phyloP scores from a whole-genome alignment of 2,888 invertebrate species.

The Calliphora vomitoria region DNA sequence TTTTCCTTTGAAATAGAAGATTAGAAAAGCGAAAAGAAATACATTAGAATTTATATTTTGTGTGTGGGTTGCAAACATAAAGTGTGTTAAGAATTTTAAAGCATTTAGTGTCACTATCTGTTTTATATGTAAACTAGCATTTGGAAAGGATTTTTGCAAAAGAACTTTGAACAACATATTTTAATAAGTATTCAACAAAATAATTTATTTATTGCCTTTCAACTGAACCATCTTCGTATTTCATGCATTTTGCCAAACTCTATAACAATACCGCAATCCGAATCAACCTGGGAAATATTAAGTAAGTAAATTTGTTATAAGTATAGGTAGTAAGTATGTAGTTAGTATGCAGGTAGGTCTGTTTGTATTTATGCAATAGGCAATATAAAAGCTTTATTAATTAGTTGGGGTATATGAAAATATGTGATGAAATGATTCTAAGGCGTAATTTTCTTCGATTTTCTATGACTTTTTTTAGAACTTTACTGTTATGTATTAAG shows the following conservation, averaged over 20 bases:
- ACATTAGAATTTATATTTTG: not conserved
- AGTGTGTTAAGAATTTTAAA: slow-evolving; percentile 41
- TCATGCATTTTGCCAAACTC: slow-evolving; percentile 75
- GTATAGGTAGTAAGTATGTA: not conserved
- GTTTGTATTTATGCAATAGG: not conserved
- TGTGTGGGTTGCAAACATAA: not conserved
- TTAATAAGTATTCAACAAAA: slow-evolving; percentile 47
- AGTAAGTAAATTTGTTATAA: slow-evolving; percentile 57
- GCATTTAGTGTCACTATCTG: slow-evolving; percentile 36
- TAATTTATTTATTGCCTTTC: slow-evolving; percentile 73
- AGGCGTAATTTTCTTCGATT: not conserved
- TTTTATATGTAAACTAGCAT: slow-evolving; percentile 40
- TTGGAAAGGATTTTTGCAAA: slow-evolving; percentile 35
- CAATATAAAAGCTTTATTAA: slow-evolving; percentile 11
- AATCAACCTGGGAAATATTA: slow-evolving; percentile 75
- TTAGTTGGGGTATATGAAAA: slow-evolving; percentile 9
- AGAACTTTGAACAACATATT: slow-evolving; percentile 38
- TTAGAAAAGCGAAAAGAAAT: slow-evolving; percentile 5
- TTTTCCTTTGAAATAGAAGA: slow-evolving; percentile 71
- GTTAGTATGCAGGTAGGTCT: not conserved
- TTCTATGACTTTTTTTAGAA: too few relatives aligned
- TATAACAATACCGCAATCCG: slow-evolving; percentile 77
- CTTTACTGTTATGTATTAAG: too few relatives aligned
- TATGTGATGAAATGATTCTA: not conserved
- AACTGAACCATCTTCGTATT: slow-evolving; percentile 76